Conservation (phyloP, 2,888 invertebrate genomes). For the Cloeon dipterum region DNA sequence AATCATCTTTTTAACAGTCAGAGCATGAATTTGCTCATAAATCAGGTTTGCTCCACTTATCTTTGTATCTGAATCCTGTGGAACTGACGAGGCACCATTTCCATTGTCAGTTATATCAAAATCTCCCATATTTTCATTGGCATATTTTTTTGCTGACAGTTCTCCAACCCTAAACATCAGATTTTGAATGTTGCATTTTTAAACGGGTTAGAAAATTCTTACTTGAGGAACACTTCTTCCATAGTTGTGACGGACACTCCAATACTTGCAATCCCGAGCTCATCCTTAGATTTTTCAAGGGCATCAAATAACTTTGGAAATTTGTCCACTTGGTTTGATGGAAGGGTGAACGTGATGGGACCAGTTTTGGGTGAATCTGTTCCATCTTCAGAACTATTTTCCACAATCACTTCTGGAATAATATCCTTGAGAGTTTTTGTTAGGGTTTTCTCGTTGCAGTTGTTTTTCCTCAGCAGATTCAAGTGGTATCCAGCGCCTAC, state of each 20-base stretch:
- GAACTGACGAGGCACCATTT: no score
- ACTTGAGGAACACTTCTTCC: conserved; percentile 82
- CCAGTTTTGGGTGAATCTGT: conserved; percentile 4
- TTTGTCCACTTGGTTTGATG: conserved; percentile 25
- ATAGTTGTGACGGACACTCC: conserved; percentile 72
- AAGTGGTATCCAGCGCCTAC: conserved; percentile 53
- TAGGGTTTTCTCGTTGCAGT: conserved; percentile 13
- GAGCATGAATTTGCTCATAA: no score
- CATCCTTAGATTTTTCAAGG: conserved; percentile 31
- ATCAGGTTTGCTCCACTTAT: no score
- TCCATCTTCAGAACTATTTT: conserved; percentile 19
- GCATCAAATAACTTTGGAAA: conserved; percentile 36
- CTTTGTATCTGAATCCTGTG: no score
- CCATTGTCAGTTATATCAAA: no score
- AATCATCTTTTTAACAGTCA: no score
- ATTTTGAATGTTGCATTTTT: neutral
- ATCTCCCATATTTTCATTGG: no score
- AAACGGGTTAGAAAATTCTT: conserved; percentile 19
- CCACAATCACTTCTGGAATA: conserved; percentile 20
- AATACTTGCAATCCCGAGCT: conserved; percentile 48
- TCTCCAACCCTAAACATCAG: no score
- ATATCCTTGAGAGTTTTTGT: conserved; percentile 16
- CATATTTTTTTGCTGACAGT: no score
- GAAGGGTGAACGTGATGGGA: conserved; percentile 24
- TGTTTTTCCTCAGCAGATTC: conserved; percentile 25